phyloP scores from a whole-genome alignment of 2,888 invertebrate genomes.

The Epinotia ramella region DNA sequence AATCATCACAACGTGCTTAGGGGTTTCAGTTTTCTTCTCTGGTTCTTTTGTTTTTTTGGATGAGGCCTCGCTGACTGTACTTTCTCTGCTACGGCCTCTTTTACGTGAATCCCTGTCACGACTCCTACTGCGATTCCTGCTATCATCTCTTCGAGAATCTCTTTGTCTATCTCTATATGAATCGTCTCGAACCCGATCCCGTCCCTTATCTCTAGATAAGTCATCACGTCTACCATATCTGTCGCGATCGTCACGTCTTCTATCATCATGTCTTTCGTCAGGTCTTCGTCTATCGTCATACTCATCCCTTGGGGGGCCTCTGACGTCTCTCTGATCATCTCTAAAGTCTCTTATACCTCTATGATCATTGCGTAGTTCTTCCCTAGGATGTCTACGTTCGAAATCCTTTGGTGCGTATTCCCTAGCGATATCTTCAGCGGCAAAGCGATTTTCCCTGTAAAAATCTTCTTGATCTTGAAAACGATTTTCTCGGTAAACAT shows the following conservation, averaged over 20 bases:
- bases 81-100: constrained; percentile 70
- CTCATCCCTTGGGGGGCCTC: constrained; percentile 53
- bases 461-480: constrained; percentile 42
- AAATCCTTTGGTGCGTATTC: constrained; percentile 53
- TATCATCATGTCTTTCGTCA: constrained; percentile 57
- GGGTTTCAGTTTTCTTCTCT: constrained; percentile 56
- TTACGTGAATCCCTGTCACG: constrained; percentile 71
- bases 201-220: constrained; percentile 52
- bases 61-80: constrained; percentile 55
- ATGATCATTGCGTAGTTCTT: constrained; percentile 47
- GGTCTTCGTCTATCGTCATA: constrained; percentile 54
- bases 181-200: constrained; percentile 45
- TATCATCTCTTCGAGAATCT: constrained; percentile 58
- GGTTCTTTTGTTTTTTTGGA: constrained; percentile 63
- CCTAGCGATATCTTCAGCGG: constrained; percentile 54
- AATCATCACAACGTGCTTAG: constrained; percentile 86
- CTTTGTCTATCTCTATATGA: constrained; percentile 52
- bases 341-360: constrained; percentile 62
- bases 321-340: constrained; percentile 54
- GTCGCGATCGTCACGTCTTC: constrained; percentile 62
- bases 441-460: constrained; percentile 49
- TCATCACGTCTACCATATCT: constrained; percentile 54
- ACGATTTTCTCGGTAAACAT: constrained; percentile 52
- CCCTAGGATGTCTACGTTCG: constrained; percentile 48
- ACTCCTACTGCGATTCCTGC: constrained; percentile 64